Base-by-base conservation (phyloP, 2,797 vertebrate species). In the Anguilla anguilla region DNA sequence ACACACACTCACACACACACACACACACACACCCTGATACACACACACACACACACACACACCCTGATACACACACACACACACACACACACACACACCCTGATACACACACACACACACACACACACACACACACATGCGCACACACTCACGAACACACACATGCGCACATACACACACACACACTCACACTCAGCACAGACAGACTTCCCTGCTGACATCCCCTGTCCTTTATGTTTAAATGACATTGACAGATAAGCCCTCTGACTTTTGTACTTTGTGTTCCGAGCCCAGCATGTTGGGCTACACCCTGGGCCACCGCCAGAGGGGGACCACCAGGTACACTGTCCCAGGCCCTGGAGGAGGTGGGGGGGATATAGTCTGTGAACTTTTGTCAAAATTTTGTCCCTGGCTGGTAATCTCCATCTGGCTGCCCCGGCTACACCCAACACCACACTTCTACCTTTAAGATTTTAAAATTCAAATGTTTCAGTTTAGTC, bases 171-270 rank as follows among this genome's bases (percentile, higher is more conserved):
- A 74, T 74, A 49, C 72, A 86, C n/a, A n/a, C 3, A 67, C 25
- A 67, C 22, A 61, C 59, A 1, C 59, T 22, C 13, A 61, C 59
- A 61, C 17, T 4, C 61, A 67, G 93, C 94, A 95, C 93, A 69
- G 1, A 6, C 28, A n/a, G 61, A 67, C 61, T n/a, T 67, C 61
- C 22, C 25, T n/a, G 61, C 25, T 35, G 35, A 35, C 35, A 35
- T 35, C 35, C 35, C 31, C 31, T 64, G 61, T 64, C 3, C 61
- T 22, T 67, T 67, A 67, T 25, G 61, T 67, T 67, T 67, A 67
- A 1, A 9, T 67, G 2, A n/a, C 5, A 67, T 22, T n/a, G 61
- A 67, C 61, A n/a, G 61, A n/a, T 25, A n/a, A 67, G 61, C 25
- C 61, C 61, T 5, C 61, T 67, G 3, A 4, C 61, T 67, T 4